phyloP scores from a whole-genome alignment of 2,888 invertebrate genomes.

The Sinelater perroti region DNA sequence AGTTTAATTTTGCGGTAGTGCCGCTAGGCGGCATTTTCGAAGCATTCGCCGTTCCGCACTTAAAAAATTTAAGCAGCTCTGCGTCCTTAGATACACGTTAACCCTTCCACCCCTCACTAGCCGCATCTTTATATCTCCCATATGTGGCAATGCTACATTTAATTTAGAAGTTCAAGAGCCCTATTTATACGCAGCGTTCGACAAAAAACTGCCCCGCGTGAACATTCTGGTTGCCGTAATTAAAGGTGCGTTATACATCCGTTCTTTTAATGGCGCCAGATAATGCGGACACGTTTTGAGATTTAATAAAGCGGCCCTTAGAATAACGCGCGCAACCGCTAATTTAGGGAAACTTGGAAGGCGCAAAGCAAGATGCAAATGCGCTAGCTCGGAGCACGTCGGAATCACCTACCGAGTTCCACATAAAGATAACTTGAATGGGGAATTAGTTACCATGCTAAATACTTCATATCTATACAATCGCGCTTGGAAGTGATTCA shows the following conservation, averaged over 20 bases:
- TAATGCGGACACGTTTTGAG: no score
- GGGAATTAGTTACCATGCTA: conserved; percentile 29
- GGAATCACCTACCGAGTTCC: conserved; percentile 26
- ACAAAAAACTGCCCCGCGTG: no score
- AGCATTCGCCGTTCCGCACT: no score
- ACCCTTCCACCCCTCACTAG: conserved; percentile 21
- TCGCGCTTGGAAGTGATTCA: conserved; percentile 28
- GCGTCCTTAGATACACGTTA: conserved; percentile 7
- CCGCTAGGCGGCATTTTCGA: no score
- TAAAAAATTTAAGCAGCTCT: no score
- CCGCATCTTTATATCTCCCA: conserved; percentile 41
- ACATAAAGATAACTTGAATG: conserved; percentile 21
- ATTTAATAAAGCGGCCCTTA: no score
- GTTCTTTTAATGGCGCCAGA: no score
- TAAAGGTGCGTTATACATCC: no score
- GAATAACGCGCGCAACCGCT: no score
- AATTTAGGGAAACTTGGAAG: no score
- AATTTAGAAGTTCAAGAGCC: conserved; percentile 2
- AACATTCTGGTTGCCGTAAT: no score
- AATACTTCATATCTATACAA: conserved; percentile 31
- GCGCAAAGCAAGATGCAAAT: no score
- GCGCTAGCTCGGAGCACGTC: conserved; percentile 4
- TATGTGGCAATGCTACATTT: conserved; percentile 36
- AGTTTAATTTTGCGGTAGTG: conserved; percentile 10
- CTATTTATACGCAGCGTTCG: neutral